A percentile compares a stretch with the other conserved stretches of the same genome.
phyloP scores from a whole-genome alignment of 2,797 vertebrate species.

The Galaxias olidus region DNA sequence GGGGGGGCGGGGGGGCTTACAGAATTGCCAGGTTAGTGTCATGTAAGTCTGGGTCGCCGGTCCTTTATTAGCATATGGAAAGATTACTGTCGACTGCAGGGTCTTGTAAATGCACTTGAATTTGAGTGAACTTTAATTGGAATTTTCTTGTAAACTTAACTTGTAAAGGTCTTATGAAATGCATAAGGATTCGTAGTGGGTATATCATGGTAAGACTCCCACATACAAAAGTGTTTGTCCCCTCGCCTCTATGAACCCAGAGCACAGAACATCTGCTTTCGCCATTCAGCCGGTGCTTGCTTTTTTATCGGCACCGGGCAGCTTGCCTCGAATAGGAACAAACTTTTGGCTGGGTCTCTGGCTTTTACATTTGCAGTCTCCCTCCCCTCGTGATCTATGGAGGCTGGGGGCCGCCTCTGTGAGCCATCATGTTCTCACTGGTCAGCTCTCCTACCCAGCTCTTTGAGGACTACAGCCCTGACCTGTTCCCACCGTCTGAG shows the following conservation, averaged over 20 bases:
- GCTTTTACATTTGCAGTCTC: constrained; percentile 70
- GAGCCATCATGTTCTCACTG: constrained; percentile 52
- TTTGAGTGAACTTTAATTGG: no score
- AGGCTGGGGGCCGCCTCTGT: constrained; percentile 9
- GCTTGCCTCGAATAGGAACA: constrained; percentile 65
- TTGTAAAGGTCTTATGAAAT: no score
- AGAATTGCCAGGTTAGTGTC: background rate
- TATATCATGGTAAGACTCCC: no score
- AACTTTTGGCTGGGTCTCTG: constrained; percentile 54
- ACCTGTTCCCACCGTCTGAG: constrained; percentile 65
- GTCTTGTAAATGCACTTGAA: no score
- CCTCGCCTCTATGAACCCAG: constrained; percentile 73
- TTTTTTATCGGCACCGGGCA: constrained; percentile 72
- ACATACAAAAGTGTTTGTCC: constrained; percentile 34
- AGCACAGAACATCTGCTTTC: constrained; percentile 72
- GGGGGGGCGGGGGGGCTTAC: no score
- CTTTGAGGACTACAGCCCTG: constrained; percentile 62
- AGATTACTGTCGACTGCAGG: no score
- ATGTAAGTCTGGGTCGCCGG: background rate
- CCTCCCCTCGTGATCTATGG: constrained; percentile 47
- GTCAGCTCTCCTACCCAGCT: constrained; percentile 54
- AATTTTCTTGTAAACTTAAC: no score
- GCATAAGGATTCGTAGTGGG: no score
- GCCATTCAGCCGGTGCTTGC: constrained; percentile 61
- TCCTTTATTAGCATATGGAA: background rate